Percentiles rank a stretch among this genome's conserved stretches.
Conservation (phyloP, 2,113 vertebrate species). For the Zapornia atra region DNA sequence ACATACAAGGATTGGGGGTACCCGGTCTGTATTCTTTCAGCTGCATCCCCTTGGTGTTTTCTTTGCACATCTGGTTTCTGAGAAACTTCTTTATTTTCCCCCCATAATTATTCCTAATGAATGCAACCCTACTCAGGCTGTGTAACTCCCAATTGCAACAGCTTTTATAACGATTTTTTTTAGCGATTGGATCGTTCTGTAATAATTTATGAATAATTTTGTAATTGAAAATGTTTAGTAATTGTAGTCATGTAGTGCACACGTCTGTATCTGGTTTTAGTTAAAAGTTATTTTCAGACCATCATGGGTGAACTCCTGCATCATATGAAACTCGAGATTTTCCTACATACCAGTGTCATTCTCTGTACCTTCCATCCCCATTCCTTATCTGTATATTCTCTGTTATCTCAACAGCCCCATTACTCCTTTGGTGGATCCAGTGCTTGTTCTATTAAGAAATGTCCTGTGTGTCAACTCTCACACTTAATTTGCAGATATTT, state of each 20-base stretch:
- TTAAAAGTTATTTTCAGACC: not conserved
- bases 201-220: not conserved
- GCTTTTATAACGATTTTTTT: not conserved
- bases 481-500: not conserved
- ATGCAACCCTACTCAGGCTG: not conserved
- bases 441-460: not conserved
- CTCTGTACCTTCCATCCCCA: not conserved
- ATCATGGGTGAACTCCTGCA: not conserved
- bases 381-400: not conserved
- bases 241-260: not conserved
- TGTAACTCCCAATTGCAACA: not conserved
- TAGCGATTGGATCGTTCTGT: not conserved
- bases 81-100: not conserved
- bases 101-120: not conserved
- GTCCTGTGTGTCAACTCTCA: not conserved
- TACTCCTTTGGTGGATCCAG: not conserved
- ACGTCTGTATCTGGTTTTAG: not conserved
- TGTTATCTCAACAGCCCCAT: not conserved
- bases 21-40: not conserved
- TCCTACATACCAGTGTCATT: slow-evolving; percentile 6
- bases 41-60: not conserved
- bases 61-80: not conserved
- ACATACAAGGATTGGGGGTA: not conserved
- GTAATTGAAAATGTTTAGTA: not conserved
- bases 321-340: not conserved